Conservation (phyloP, 2,797 vertebrate species). For the Acipenser ruthenus region DNA sequence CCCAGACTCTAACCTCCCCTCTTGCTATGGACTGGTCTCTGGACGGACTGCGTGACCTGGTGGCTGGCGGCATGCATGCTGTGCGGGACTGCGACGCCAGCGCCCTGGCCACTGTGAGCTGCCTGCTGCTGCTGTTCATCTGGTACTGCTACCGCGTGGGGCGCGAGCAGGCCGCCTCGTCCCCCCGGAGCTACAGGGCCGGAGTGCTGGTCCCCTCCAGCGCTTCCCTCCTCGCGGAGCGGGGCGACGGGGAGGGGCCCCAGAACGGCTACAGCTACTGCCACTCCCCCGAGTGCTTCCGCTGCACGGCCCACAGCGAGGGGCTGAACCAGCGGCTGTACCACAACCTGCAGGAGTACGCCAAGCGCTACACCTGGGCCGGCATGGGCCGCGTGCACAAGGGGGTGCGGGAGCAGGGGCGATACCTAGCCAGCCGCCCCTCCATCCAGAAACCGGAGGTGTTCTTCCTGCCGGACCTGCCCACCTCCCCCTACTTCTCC, state of each 20-base stretch:
- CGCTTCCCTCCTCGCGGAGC: constrained; percentile 27
- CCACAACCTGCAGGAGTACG: constrained; percentile 93
- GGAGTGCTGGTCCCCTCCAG: constrained; percentile 44
- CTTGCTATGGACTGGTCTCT: constrained; percentile 70
- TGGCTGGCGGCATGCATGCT: constrained; percentile 81
- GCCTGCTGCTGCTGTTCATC: constrained; percentile 79
- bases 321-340: constrained; percentile 92
- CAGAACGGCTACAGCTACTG: constrained; percentile 85
- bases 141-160: constrained; percentile 97
- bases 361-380: constrained; percentile 96
- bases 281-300: constrained; percentile 80
- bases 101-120: constrained; percentile 68
- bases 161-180: constrained; percentile 69
- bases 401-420: constrained; percentile 85
- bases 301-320: constrained; percentile 69
- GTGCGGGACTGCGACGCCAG: constrained; percentile 82
- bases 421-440: constrained; percentile 75
- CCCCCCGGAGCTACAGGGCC: constrained; percentile 44
- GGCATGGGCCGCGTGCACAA: constrained; percentile 97
- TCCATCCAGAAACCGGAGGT: constrained; percentile 94
- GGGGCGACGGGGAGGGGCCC: constrained; percentile 62
- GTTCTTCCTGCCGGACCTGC: constrained; percentile 93
- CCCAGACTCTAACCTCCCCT: neutral
- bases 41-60: constrained; percentile 78
- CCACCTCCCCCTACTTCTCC: constrained; percentile 84